Percentiles rank a stretch among this genome's conserved stretches.
Evolutionary conservation across 2,888 invertebrate genomes (phyloP).

Genomic region (Eristalis tenax): DNA sequence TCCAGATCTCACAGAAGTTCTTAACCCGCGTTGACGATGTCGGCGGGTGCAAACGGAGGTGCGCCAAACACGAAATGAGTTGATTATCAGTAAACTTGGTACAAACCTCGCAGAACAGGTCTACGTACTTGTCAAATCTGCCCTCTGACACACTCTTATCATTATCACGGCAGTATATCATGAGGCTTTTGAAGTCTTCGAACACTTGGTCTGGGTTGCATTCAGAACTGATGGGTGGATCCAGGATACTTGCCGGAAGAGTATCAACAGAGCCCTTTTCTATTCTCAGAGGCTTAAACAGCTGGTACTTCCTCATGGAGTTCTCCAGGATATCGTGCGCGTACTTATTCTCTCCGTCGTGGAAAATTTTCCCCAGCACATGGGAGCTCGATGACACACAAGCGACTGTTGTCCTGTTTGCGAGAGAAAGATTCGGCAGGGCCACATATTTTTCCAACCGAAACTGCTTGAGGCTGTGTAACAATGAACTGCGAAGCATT

Average conservation of each 20-base stretch:
- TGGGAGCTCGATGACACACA: neutral
- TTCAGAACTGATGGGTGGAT: slow-evolving; percentile 21
- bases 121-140: slow-evolving; percentile 75
- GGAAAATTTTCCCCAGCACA: slow-evolving; percentile 73
- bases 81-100: slow-evolving; percentile 83
- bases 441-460: neutral
- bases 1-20: slow-evolving; percentile 86
- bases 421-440: neutral
- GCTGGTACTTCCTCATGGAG: slow-evolving; percentile 76
- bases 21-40: slow-evolving; percentile 82
- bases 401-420: neutral
- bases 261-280: neutral
- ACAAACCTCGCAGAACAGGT: slow-evolving; percentile 82
- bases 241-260: slow-evolving; percentile 59
- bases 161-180: slow-evolving; percentile 74
- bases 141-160: slow-evolving; percentile 74
- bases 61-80: slow-evolving; percentile 82
- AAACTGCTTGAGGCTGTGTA: neutral
- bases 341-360: slow-evolving; percentile 78
- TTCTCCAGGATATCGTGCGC: slow-evolving; percentile 77
- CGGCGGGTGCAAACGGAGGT: slow-evolving; percentile 83
- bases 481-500: neutral
- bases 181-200: slow-evolving; percentile 73
- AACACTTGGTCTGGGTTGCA: slow-evolving; percentile 70
- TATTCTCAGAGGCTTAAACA: slow-evolving; percentile 67